Conservation (phyloP, 1,140 invertebrate genomes). For the Cardiocondyla obscurior region DNA sequence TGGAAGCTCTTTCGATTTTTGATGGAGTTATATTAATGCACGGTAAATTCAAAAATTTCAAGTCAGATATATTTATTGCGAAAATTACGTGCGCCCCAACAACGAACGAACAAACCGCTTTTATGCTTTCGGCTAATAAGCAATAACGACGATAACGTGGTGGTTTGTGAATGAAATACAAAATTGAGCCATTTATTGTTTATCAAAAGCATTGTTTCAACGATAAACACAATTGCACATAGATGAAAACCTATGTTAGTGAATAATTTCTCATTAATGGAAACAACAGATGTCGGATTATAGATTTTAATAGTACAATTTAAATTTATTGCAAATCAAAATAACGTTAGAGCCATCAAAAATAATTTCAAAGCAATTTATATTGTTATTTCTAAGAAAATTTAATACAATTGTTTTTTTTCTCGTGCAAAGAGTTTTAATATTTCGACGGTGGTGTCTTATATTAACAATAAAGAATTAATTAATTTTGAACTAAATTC, state of each 20-base stretch:
- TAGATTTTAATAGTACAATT: not conserved
- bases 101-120: not conserved
- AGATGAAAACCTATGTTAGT: not conserved
- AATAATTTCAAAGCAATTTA: not conserved
- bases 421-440: not conserved
- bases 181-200: constrained; percentile 25
- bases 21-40: not conserved
- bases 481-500: not conserved
- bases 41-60: constrained; percentile 17
- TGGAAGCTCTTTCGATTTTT: constrained; percentile 13
- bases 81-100: constrained; percentile 14
- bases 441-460: not conserved
- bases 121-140: constrained; percentile 23
- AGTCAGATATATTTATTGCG: constrained; percentile 6
- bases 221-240: constrained; percentile 23
- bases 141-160: not conserved
- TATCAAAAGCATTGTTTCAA: constrained; percentile 4
- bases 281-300: not conserved
- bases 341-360: not conserved
- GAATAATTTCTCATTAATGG: constrained; percentile 18
- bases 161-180: constrained; percentile 14
- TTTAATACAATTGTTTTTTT: not conserved
- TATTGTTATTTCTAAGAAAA: not conserved
- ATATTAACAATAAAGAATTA: not conserved
- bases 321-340: not conserved